Evolutionary conservation across 2,113 vertebrate genomes (phyloP).

Genomic region (Tupaia chinensis): DNA sequence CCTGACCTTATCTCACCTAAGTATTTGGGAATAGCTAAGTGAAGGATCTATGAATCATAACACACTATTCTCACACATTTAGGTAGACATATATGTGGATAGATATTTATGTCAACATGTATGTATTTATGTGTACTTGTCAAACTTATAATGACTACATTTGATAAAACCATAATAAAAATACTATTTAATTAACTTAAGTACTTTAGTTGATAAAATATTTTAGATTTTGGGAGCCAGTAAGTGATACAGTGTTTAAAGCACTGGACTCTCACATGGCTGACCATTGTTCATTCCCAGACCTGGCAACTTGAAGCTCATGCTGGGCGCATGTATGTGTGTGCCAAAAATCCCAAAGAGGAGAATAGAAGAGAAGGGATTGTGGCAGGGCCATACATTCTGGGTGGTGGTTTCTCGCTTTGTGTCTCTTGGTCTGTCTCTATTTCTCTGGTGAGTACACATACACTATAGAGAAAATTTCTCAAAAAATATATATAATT

Average conservation of each 20-base stretch:
- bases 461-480: too few relatives aligned
- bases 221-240: background rate
- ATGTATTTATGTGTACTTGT: background rate
- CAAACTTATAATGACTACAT: background rate
- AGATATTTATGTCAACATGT: background rate
- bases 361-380: too few relatives aligned
- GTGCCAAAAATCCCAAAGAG: too few relatives aligned
- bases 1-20: background rate
- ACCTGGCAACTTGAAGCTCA: too few relatives aligned
- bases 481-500: background rate
- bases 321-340: too few relatives aligned
- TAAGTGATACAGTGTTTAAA: too few relatives aligned
- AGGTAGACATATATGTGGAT: background rate
- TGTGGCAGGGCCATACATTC: too few relatives aligned
- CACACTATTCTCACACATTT: background rate
- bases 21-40: background rate
- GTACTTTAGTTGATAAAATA: constrained; percentile 4
- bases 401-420: too few relatives aligned
- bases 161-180: background rate
- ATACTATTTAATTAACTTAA: background rate
- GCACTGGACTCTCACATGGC: too few relatives aligned
- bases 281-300: too few relatives aligned
- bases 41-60: background rate
- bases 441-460: too few relatives aligned
- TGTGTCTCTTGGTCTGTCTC: too few relatives aligned